These are phyloP conservation scores for Catostylus mosaicus DNA, from an alignment of 30 jellyfish, hydroid and myxozoan species.

Conservation along the genomic window DNA sequence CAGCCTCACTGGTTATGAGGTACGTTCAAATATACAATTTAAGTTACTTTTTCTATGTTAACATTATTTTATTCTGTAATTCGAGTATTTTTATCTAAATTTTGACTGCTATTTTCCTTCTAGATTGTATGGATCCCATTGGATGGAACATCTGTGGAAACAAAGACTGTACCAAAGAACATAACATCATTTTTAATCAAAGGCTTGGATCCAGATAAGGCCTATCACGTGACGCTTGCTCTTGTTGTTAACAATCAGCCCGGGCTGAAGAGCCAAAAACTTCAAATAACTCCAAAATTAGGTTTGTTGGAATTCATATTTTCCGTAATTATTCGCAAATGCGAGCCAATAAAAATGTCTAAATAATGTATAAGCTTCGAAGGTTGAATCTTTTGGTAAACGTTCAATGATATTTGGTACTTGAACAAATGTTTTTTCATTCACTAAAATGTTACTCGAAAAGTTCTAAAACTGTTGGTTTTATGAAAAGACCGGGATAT, in stretches of 20 bases:
- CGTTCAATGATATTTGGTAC: no score
- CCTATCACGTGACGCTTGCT: slow-evolving; percentile 70
- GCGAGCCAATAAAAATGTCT: no score
- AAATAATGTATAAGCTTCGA: no score
- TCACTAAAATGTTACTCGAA: no score
- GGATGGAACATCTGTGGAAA: slow-evolving; percentile 46
- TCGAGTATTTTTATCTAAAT: neutral
- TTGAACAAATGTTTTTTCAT: no score
- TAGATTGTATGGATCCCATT: slow-evolving; percentile 67
- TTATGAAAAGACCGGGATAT: no score
- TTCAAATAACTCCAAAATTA: slow-evolving; percentile 32
- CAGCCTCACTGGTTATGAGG: slow-evolving; percentile 69
- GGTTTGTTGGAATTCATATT: no score
- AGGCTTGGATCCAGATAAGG: slow-evolving; percentile 55
- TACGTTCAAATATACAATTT: neutral
- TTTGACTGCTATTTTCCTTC: neutral
- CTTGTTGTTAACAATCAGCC: slow-evolving; percentile 47
- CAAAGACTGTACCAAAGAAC: slow-evolving; percentile 49
- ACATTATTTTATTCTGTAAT: neutral
- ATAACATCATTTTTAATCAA: slow-evolving; percentile 51
- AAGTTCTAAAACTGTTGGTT: no score
- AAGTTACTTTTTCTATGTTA: neutral
- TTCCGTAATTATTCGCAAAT: no score
- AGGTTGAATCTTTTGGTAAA: no score
- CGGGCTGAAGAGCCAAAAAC: slow-evolving; percentile 61